phyloP scores from a whole-genome alignment of 1,140 invertebrate genomes.

The Portunus trituberculatus region DNA sequence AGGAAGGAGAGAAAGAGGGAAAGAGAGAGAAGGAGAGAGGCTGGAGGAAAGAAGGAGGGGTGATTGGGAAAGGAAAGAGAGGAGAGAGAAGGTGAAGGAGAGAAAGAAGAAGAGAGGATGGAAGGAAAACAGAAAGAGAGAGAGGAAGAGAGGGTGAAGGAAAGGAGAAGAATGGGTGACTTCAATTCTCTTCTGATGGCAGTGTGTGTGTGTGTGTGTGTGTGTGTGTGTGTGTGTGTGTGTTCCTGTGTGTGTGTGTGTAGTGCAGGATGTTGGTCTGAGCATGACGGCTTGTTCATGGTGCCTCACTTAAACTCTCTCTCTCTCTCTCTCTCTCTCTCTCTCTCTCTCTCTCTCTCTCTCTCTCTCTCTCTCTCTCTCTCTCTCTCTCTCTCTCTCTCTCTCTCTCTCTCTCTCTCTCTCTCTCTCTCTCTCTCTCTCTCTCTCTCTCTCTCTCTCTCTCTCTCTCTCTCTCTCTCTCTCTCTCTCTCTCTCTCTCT shows the following conservation, averaged over 20 bases:
- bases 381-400: no score
- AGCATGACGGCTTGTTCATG: neutral
- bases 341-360: no score
- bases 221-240: neutral
- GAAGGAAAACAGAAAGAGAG: slow-evolving; percentile 4
- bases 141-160: slow-evolving; percentile 4
- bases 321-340: no score
- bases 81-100: slow-evolving; percentile 1
- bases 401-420: no score
- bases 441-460: no score
- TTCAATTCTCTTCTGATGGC: neutral
- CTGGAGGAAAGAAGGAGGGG: neutral
- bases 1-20: no score
- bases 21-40: no score
- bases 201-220: neutral
- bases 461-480: no score
- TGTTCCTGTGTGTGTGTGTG: neutral
- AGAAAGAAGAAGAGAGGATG: neutral
- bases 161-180: neutral
- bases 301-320: no score
- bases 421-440: no score
- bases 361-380: no score
- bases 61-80: neutral
- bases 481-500: no score
- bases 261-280: neutral